Percentiles rank a stretch among this genome's conserved stretches.
These are phyloP conservation scores for Petrolisthes cinctipes DNA, from an alignment of 2,888 invertebrate species.

Conservation along the genomic window DNA sequence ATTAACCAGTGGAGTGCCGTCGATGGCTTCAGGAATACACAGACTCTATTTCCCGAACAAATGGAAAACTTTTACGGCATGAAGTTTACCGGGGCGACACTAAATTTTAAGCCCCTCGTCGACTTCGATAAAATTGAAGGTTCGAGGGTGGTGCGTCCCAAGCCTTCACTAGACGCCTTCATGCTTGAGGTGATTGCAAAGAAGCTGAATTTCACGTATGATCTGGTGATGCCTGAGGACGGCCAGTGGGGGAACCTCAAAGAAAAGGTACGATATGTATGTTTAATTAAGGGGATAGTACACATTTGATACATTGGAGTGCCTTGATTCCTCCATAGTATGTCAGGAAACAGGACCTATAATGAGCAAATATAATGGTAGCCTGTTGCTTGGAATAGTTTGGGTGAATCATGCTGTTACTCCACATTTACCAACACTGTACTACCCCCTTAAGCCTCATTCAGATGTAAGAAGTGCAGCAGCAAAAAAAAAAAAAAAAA, in stretches of 20 bases:
- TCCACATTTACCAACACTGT: no score
- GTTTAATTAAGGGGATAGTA: no score
- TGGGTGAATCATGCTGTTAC: no score
- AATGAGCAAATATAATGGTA: no score
- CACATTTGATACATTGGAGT: no score
- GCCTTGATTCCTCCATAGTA: no score
- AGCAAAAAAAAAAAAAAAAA: no score
- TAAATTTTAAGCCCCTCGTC: conserved; percentile 46
- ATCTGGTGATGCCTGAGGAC: conserved; percentile 49
- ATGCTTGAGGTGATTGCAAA: conserved; percentile 45
- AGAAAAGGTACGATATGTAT: conserved; percentile 17
- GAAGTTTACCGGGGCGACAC: conserved; percentile 34
- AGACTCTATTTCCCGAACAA: conserved; percentile 50
- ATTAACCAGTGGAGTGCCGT: background rate
- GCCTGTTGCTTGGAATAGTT: no score
- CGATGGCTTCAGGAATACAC: background rate
- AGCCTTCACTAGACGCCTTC: conserved; percentile 43
- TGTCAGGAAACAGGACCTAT: no score
- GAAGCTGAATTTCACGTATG: conserved; percentile 55
- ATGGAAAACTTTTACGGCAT: conserved; percentile 56
- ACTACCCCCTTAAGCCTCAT: no score
- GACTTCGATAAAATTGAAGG: conserved; percentile 15
- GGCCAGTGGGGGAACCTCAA: conserved; percentile 48
- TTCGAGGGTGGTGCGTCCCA: conserved; percentile 18
- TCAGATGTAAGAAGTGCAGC: no score